phyloP scores from a whole-genome alignment of 2,797 vertebrate species.

The Pristis pectinata region DNA sequence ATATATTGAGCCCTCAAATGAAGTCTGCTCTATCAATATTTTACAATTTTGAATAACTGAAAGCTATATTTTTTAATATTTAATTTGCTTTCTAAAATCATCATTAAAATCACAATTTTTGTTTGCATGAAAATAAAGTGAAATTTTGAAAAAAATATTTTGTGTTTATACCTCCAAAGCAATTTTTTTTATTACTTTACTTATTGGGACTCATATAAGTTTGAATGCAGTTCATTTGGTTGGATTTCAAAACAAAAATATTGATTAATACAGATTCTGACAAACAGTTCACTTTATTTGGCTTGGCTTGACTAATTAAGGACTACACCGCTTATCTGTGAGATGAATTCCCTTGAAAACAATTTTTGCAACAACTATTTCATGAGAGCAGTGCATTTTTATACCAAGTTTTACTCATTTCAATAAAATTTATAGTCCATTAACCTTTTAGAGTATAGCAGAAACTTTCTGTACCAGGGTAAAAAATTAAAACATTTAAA shows the following conservation, averaged over 20 bases:
- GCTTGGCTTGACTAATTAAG: constrained; percentile 19
- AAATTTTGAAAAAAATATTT: neutral
- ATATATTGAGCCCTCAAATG: neutral
- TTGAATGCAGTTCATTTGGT: constrained; percentile 2
- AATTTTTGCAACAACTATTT: constrained; percentile 27
- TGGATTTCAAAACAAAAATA: neutral
- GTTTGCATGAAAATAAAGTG: neutral
- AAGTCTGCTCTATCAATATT: neutral
- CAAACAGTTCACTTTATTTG: constrained; percentile 20
- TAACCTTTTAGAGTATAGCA: neutral
- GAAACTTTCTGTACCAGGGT: neutral
- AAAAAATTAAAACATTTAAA: constrained; percentile 8
- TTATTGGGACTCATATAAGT: neutral
- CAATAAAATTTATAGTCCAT: neutral
- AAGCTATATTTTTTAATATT: neutral
- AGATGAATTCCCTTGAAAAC: constrained; percentile 23
- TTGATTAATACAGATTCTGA: constrained; percentile 15
- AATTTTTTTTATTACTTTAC: neutral
- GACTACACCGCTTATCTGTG: neutral
- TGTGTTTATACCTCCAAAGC: neutral
- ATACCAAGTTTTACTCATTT: constrained; percentile 17
- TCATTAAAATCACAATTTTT: constrained; percentile 9
- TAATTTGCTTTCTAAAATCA: neutral
- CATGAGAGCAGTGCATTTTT: constrained; percentile 20
- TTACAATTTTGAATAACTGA: neutral